Base-by-base conservation (phyloP, 2,797 vertebrate species). In the Pangasius krempfi region DNA sequence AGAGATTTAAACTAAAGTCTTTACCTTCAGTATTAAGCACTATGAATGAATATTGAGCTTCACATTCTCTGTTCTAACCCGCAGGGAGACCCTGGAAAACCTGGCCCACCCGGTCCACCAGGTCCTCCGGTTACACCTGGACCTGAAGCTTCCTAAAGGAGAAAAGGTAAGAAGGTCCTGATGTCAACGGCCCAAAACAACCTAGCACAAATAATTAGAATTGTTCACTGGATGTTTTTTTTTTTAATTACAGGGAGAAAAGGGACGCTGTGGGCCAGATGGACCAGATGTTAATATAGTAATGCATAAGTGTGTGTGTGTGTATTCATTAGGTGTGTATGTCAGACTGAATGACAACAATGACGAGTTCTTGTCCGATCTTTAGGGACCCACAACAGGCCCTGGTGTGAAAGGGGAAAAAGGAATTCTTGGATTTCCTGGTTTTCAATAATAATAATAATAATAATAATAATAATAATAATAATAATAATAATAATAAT, bases 41-140 rank as follows among this genome's bases (percentile, higher is more conserved):
- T 37, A 37, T 37, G 30, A 73, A 73, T 44, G 70, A 44, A 73
- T 12, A 25, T 25, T 44, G 22, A 73, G 40, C 70, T 73, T 73
- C 40, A 27, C 76, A 44, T 10, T 33, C n/a, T 72, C 2, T 30
- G 8, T 22, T 66, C 10, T 85, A 33, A 86, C 22, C 79, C 25
- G 2, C 87, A 98, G 97, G 97, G 97, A 84, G 92, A 95, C 5
- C 96, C 96, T 93, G 97, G 97, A 83, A 91, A 76, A 16, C 96
- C 96, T 62, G 97, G 98, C 44, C 93, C 75, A 73, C 94, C 92
- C 87, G 97, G 97, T 93, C 92, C 90, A 93, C 76, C 95, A 95
- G 91, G 0, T 91, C 25, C 70, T 90, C 16, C 78, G 86, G 88
- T 93, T 94, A 68, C 84, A 89, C 84, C 87, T 87, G 0, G 44